A percentile compares a stretch with the other conserved stretches of the same genome.
Evolutionary conservation across 2,888 invertebrate species (phyloP).

Genomic region (Tuberolachnus salignus): DNA sequence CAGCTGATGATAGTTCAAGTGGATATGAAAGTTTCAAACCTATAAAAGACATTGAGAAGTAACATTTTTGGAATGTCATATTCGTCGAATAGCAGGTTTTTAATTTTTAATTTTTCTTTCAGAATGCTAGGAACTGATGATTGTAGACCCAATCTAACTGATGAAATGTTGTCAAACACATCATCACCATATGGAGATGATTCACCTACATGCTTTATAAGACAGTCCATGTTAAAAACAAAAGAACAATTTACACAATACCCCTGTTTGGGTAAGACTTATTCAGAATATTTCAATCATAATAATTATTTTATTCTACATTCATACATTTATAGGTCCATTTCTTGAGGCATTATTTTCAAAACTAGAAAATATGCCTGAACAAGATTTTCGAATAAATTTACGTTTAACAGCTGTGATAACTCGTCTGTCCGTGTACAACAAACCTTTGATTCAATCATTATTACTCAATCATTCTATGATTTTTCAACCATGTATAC

Average conservation of each 20-base stretch:
- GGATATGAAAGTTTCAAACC: slow-evolving; percentile 74
- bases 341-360: slow-evolving; percentile 81
- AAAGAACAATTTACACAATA: slow-evolving; percentile 40
- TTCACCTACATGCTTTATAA: slow-evolving; percentile 33
- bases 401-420: slow-evolving; percentile 86
- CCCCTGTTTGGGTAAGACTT: slow-evolving; percentile 33
- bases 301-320: not conserved
- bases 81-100: not conserved
- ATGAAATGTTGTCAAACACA: slow-evolving; percentile 56
- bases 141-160: slow-evolving; percentile 6
- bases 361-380: slow-evolving; percentile 82
- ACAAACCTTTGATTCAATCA: slow-evolving; percentile 85
- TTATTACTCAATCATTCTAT: slow-evolving; percentile 84
- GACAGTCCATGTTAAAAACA: slow-evolving; percentile 27
- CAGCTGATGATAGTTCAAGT: slow-evolving; percentile 72
- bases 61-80: not conserved
- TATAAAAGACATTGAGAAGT: slow-evolving; percentile 57
- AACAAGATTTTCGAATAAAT: slow-evolving; percentile 84
- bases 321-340: slow-evolving; percentile 67
- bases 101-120: not conserved
- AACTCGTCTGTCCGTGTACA: slow-evolving; percentile 83
- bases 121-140: slow-evolving; percentile 54
- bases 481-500: slow-evolving; percentile 87
- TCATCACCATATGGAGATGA: slow-evolving; percentile 58
- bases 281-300: not conserved